Conservation (phyloP, 2,797 vertebrate genomes). For the Mormyrops attenuatus region DNA sequence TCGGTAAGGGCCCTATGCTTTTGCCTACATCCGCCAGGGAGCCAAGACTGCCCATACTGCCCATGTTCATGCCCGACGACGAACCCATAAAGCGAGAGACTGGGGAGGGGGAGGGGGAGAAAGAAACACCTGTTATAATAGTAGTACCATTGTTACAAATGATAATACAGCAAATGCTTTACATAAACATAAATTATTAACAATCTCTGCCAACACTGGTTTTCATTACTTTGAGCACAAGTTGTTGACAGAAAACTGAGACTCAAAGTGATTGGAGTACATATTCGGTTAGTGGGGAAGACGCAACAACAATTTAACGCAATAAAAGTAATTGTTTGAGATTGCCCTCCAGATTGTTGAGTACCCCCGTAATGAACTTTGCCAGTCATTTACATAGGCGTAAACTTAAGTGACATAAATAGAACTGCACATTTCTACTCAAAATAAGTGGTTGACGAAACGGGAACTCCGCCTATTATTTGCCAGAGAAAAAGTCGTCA, state of each 20-base stretch:
- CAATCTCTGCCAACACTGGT: not conserved
- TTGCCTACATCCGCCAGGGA: slow-evolving; percentile 94
- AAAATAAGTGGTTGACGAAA: slow-evolving; percentile 12
- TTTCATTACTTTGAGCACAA: not conserved
- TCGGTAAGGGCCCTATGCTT: slow-evolving; percentile 89
- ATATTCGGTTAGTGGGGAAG: not conserved
- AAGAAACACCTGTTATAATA: slow-evolving; percentile 26
- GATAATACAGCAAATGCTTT: not conserved
- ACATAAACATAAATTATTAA: not conserved
- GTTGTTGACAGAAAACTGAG: not conserved
- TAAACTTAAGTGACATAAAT: slow-evolving; percentile 4
- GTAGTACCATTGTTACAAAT: not conserved
- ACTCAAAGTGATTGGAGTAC: not conserved
- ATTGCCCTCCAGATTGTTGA: not conserved
- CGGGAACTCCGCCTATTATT: slow-evolving; percentile 11
- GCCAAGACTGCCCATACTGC: slow-evolving; percentile 87
- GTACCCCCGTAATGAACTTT: not conserved
- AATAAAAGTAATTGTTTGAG: slow-evolving; percentile 8
- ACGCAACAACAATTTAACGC: not conserved
- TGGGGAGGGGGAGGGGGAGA: slow-evolving; percentile 48
- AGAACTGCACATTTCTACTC: slow-evolving; percentile 8
- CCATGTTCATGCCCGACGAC: slow-evolving; percentile 97
- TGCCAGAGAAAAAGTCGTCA: not conserved
- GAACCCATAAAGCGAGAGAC: slow-evolving; percentile 99
- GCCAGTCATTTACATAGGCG: slow-evolving; percentile 10